Base-by-base conservation (phyloP, 2,797 vertebrate genomes). In the Muscicapa striata region DNA sequence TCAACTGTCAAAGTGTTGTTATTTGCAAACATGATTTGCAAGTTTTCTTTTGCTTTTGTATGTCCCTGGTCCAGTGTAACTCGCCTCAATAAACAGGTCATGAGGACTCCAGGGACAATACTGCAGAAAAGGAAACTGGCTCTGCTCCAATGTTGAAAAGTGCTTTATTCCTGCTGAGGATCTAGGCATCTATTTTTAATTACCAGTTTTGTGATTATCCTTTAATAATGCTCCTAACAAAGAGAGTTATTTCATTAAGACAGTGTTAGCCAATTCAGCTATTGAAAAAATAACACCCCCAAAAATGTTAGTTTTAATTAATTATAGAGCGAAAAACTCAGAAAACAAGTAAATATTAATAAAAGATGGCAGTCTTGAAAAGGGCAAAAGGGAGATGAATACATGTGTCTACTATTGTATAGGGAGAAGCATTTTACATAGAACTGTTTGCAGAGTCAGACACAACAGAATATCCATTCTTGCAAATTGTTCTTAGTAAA, bases 331-430 rank as follows among this genome's bases (percentile, higher is more conserved):
- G 26, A 62, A 95, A 95, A 96, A 67, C 21, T 61, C 77, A 77
- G 74, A 88, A 96, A 95, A 92, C 19, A 80, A 77, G 54, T 80
- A 94, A 95, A 95, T 95, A 95, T 80, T 91, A 80, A 89, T 89
- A 90, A 91, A 96, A 76, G 7, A 48, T 3, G 0, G 5, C 66
- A 69, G 79, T 63, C 61, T 82, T 90, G 77, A 86, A 93, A 94
- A 94, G 70, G 64, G 36, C 55, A 84, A 84, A 70, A 59, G 45
- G 45, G 61, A 77, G 34, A 89, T 49, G 72, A 92, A 90, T 81
- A 91, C 26, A 62, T 20, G 6, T 67, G 73, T 73, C 38, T 51
- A 36, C 41, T 79, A 16, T 27, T 58, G 38, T 74, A 34, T 24
- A 83, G 40, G 30, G 72, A 95, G 41, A 91, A 89, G 15, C 13